phyloP scores from a whole-genome alignment of 2,113 vertebrate species.

The Anoura caudifer region DNA sequence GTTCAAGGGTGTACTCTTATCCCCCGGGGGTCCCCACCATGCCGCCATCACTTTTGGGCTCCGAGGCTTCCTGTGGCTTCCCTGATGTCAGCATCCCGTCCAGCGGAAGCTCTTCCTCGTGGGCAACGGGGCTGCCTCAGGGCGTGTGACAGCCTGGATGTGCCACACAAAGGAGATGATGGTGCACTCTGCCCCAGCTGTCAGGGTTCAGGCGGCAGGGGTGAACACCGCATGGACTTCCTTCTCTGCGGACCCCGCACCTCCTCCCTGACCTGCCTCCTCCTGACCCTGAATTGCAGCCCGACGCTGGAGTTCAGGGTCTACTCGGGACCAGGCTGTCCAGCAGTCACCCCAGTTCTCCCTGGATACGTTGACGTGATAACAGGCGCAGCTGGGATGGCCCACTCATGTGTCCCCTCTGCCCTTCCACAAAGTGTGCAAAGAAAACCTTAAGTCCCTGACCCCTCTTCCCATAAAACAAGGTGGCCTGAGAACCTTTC shows the following conservation, averaged over 20 bases:
- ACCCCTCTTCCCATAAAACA: background rate
- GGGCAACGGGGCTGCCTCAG: background rate
- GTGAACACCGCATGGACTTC: fast-evolving
- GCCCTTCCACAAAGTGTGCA: background rate
- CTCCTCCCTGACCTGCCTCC: background rate
- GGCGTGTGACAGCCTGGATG: background rate
- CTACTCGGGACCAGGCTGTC: background rate
- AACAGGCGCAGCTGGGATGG: background rate
- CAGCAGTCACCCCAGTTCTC: background rate
- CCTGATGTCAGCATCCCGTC: fast-evolving
- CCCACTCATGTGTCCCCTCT: fast-evolving
- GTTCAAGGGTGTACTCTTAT: no score
- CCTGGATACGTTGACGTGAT: background rate
- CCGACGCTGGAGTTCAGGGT: background rate
- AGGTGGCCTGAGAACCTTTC: background rate
- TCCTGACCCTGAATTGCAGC: background rate
- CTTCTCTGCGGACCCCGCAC: background rate
- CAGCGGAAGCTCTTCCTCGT: background rate
- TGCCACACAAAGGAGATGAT: fast-evolving
- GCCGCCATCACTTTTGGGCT: background rate
- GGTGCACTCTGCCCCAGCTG: background rate
- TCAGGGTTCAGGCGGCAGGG: background rate
- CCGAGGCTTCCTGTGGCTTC: background rate
- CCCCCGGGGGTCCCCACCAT: background rate
- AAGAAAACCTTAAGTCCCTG: background rate